Conservation (phyloP, 1,140 invertebrate genomes). For the Maniola jurtina region DNA sequence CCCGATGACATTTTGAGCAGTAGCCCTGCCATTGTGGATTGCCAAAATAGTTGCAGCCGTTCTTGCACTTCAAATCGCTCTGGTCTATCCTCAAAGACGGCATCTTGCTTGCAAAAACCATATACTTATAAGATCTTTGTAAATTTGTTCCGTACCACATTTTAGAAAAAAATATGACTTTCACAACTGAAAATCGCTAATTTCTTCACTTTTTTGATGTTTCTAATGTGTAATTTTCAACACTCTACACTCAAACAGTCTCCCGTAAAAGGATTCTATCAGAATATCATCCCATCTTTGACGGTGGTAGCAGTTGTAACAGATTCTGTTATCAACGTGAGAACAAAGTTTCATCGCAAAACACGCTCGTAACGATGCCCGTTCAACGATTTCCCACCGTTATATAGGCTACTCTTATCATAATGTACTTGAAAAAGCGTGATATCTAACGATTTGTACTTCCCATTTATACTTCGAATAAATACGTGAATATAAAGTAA, state of each 20-base stretch:
- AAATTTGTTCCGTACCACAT: slow-evolving; percentile 75
- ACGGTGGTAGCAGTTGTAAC: slow-evolving; percentile 30
- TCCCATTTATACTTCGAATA: background rate
- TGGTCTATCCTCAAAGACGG: slow-evolving; percentile 88
- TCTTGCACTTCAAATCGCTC: slow-evolving; percentile 95
- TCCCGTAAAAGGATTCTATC: slow-evolving; percentile 41
- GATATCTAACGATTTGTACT: slow-evolving; percentile 33
- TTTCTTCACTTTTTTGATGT: background rate
- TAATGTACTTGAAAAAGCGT: slow-evolving; percentile 39
- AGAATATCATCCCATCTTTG: slow-evolving; percentile 56
- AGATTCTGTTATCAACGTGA: slow-evolving; percentile 27
- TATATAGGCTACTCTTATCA: slow-evolving; percentile 72
- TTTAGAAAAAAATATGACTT: slow-evolving; percentile 26
- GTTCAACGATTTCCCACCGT: slow-evolving; percentile 58
- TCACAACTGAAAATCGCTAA: background rate
- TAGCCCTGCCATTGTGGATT: slow-evolving; percentile 98
- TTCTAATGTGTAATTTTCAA: slow-evolving; percentile 39
- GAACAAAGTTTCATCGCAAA: slow-evolving; percentile 51
- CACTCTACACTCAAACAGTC: slow-evolving; percentile 51
- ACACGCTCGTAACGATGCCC: slow-evolving; percentile 49
- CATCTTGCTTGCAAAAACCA: slow-evolving; percentile 86
- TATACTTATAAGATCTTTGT: slow-evolving; percentile 77
- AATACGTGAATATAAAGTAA: background rate
- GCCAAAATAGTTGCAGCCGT: slow-evolving; percentile 97
- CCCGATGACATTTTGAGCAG: slow-evolving; percentile 94